Conservation (phyloP, 2,888 invertebrate species). For the Spisula solida region DNA sequence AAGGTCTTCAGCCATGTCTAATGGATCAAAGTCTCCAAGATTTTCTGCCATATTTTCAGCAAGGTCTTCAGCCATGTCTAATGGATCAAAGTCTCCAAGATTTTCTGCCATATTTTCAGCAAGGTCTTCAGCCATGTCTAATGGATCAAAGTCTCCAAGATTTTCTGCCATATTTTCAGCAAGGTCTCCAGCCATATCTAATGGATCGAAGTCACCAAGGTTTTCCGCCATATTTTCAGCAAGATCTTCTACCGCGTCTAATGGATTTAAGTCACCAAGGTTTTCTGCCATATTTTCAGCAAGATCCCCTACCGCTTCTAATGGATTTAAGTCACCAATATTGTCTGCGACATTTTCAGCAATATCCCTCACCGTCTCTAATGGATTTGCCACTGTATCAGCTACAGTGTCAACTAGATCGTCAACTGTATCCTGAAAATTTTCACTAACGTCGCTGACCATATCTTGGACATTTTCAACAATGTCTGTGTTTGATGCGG, state of each 20-base stretch:
- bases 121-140: slow-evolving; percentile 38
- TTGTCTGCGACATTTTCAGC: slow-evolving; percentile 44
- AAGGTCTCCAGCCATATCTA: slow-evolving; percentile 14
- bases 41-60: slow-evolving; percentile 37
- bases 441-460: slow-evolving; percentile 48
- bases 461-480: slow-evolving; percentile 59
- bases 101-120: slow-evolving; percentile 43
- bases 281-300: slow-evolving; percentile 37
- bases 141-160: slow-evolving; percentile 39
- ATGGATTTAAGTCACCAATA: slow-evolving; percentile 6
- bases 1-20: slow-evolving; percentile 27
- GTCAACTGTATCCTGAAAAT: slow-evolving; percentile 28
- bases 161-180: slow-evolving; percentile 33
- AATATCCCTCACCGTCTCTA: slow-evolving; percentile 40
- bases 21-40: slow-evolving; percentile 24
- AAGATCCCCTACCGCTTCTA: too few relatives aligned
- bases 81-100: neutral
- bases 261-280: slow-evolving; percentile 22
- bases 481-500: slow-evolving; percentile 53
- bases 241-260: slow-evolving; percentile 24
- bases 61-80: too few relatives aligned
- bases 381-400: slow-evolving; percentile 15
- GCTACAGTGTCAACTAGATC: slow-evolving; percentile 43
- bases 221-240: slow-evolving; percentile 29
- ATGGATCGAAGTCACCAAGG: slow-evolving; percentile 11